Percentiles rank a stretch among this genome's conserved stretches.
Evolutionary conservation across 2,888 invertebrate genomes (phyloP).

Genomic region (Geophilus truncorum): DNA sequence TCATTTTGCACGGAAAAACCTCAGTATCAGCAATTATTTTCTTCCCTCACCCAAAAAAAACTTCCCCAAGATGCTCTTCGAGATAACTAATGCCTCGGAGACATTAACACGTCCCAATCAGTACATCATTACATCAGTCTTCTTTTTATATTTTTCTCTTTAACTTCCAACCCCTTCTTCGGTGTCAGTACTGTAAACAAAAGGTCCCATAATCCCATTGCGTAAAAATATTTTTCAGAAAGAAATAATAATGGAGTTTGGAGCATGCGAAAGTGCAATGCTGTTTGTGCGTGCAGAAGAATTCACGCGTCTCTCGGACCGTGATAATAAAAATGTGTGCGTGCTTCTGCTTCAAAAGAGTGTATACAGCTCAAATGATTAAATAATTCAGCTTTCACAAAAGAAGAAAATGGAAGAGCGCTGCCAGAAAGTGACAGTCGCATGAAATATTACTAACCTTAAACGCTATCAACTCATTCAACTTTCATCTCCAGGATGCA

Average conservation of each 20-base stretch:
- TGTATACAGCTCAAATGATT: not conserved
- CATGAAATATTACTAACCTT: not conserved
- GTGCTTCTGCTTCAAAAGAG: not conserved
- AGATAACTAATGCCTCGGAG: too few species aligned
- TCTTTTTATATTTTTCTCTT: too few species aligned
- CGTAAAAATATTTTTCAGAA: not conserved
- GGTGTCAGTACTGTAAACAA: not conserved
- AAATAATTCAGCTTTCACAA: not conserved
- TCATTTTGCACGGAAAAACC: too few species aligned
- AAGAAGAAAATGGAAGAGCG: not conserved
- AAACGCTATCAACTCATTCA: not conserved
- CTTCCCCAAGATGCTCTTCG: too few species aligned
- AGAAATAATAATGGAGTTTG: not conserved
- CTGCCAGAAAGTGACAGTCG: not conserved
- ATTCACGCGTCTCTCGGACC: not conserved
- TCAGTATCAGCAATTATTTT: too few species aligned
- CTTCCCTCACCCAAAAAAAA: too few species aligned
- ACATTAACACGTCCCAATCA: too few species aligned
- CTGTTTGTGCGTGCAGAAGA: not conserved
- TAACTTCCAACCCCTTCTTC: too few species aligned
- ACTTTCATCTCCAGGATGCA: not conserved
- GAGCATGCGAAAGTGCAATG: not conserved
- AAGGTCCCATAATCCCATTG: not conserved
- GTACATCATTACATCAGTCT: too few species aligned
- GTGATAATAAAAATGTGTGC: not conserved